Evolutionary conservation across 2,797 vertebrate genomes (phyloP), one percentile per base, ranked within the genome.

Genomic region (Mastacembelus armatus): DNA sequence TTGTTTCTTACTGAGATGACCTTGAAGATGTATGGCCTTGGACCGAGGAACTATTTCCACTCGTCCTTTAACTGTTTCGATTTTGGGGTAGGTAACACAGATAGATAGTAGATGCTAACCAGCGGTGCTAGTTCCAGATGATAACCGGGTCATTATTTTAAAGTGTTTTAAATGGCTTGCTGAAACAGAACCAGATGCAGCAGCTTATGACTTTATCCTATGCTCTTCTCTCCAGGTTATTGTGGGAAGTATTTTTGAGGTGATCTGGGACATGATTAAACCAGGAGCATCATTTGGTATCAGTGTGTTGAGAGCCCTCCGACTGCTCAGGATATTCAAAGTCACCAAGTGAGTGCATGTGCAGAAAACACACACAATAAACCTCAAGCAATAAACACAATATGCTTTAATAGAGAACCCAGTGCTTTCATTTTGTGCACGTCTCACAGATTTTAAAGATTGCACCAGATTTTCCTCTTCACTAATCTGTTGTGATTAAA

Each of bases 31-130:
- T 99, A 98, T 0, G 97, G 97, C 49, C 90, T 99, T 30, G 98
- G 98, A 40, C 94, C 92, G 5, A 93, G 97, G 66, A 97, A 98
- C 78, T 99, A 99, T 80, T 99, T 99, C 87, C 96, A 98, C 78
- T 99, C 98, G 1, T 99, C 97, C 0, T 99, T 99, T 90, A 99
- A 99, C 92, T 98, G 97, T 93, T 99, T 99, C 26, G 97, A 99
- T 87, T 99, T 98, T 74, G 97, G 96, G 93, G 98, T 99, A 83
- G 96, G 95, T 90, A 16, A 19, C 18, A 49, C 18, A 12, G n/a
- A 4, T 33, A n/a, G 5, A 43, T 32, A 26, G 9, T 26, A 8
- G 12, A 29, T 1, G 3, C 7, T 33, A 24, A 47, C 3, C 16
- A 42, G 6, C 30, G 27, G 4, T 39, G 24, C 12, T 47, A 43